A percentile compares a stretch with the other conserved stretches of the same genome.
Evolutionary conservation across 1,140 invertebrate species (phyloP).

Genomic region (Centruroides vittatus): DNA sequence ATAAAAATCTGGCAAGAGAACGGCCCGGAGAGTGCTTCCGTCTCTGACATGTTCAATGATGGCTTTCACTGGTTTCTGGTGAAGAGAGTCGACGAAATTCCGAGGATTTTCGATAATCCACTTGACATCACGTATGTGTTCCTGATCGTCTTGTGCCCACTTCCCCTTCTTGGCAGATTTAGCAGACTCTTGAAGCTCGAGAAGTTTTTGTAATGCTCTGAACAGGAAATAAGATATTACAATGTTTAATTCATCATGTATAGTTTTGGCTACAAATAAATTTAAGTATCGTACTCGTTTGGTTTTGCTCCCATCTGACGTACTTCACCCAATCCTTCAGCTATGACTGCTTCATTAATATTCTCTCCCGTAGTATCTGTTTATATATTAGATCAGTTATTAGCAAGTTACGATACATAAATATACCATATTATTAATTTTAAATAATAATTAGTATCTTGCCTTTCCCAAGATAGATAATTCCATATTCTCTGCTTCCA

Average conservation of each 20-base stretch:
- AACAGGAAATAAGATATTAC: constrained; percentile 2
- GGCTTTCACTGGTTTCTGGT: constrained; percentile 54
- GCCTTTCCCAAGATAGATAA: constrained; percentile 53
- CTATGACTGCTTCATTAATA: constrained; percentile 67
- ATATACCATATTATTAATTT: neutral
- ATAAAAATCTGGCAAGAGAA: constrained; percentile 65
- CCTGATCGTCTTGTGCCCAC: constrained; percentile 40
- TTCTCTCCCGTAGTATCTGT: constrained; percentile 61
- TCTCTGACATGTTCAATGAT: constrained; percentile 92
- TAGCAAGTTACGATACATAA: neutral
- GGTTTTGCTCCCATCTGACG: constrained; percentile 54
- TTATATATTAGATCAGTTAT: neutral
- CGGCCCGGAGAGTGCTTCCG: constrained; percentile 82
- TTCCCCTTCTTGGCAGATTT: constrained; percentile 74
- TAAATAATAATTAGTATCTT: neutral
- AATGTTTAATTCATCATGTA: constrained; percentile 15
- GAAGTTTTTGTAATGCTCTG: constrained; percentile 34
- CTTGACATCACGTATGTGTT: constrained; percentile 69
- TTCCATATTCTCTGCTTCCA: constrained; percentile 83
- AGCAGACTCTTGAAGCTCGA: constrained; percentile 80
- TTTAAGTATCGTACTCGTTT: constrained; percentile 35
- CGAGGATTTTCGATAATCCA: constrained; percentile 73
- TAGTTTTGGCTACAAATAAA: constrained; percentile 6
- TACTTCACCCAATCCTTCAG: constrained; percentile 74
- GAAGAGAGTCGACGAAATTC: constrained; percentile 62